Evolutionary conservation across 2,888 invertebrate species (phyloP).

Genomic region (Sesia bembeciformis): DNA sequence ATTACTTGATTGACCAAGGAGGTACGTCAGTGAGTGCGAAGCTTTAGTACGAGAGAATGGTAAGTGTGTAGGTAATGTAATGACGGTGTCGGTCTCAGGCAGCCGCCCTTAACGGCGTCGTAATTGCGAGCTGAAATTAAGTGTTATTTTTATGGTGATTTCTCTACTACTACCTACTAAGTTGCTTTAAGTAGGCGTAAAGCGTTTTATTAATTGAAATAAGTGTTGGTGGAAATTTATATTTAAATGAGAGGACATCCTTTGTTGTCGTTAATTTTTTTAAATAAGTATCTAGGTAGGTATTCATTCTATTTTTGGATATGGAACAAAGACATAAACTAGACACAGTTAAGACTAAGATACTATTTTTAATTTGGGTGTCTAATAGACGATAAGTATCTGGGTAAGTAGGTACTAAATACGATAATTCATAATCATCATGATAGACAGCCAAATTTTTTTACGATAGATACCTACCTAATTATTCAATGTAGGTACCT

Average conservation of each 20-base stretch:
- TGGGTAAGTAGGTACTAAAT: no score
- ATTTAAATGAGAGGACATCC: neutral
- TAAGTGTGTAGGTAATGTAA: constrained; percentile 58
- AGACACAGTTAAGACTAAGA: no score
- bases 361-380: no score
- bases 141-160: constrained; percentile 75
- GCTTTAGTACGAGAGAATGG: constrained; percentile 36
- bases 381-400: no score
- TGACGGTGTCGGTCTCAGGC: constrained; percentile 52
- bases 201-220: constrained; percentile 68
- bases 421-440: no score
- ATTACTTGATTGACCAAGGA: no score
- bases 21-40: neutral
- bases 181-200: constrained; percentile 70
- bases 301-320: no score
- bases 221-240: constrained; percentile 15
- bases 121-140: constrained; percentile 72
- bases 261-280: neutral
- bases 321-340: no score
- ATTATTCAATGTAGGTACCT: no score
- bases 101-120: constrained; percentile 64
- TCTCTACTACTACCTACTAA: constrained; percentile 70
- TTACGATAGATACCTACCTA: no score
- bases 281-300: neutral
- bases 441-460: no score